These are phyloP conservation scores for Xenopus laevis DNA, from an alignment of 2,113 vertebrate species.

Conservation along the genomic window DNA sequence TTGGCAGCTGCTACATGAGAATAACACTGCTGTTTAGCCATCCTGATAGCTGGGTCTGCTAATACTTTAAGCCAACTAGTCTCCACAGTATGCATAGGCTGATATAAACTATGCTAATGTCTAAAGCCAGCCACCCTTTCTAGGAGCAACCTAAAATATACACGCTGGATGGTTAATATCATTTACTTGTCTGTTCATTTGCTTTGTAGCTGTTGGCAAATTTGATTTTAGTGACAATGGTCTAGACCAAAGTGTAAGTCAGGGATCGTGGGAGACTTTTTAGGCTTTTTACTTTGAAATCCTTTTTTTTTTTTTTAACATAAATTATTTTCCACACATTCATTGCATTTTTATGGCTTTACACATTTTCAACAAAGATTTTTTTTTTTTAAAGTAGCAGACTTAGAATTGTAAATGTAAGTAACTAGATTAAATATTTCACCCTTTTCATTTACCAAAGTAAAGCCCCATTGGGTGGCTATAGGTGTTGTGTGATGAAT, in stretches of 20 bases:
- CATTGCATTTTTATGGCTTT: too few relatives aligned
- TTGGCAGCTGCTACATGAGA: conserved; percentile 94
- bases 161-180: conserved; percentile 55
- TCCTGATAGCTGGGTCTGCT: conserved; percentile 72
- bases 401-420: too few relatives aligned
- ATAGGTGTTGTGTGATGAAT: too few relatives aligned
- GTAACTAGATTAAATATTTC: too few relatives aligned
- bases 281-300: background rate
- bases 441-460: too few relatives aligned
- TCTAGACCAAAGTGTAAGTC: conserved; percentile 59
- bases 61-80: conserved; percentile 96
- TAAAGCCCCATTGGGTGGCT: too few relatives aligned
- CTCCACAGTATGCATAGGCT: conserved; percentile 61
- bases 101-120: conserved; percentile 78
- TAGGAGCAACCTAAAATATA: conserved; percentile 52
- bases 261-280: conserved; percentile 64
- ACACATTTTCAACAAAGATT: too few relatives aligned
- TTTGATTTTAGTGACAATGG: conserved; percentile 83
- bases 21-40: conserved; percentile 80
- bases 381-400: too few relatives aligned
- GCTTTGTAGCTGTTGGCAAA: conserved; percentile 96
- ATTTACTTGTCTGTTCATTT: conserved; percentile 75
- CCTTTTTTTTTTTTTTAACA: too few relatives aligned
- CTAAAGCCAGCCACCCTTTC: conserved; percentile 67
- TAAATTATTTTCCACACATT: too few relatives aligned